phyloP scores from a whole-genome alignment of 1,140 invertebrate species.

The Drosophila willistoni region DNA sequence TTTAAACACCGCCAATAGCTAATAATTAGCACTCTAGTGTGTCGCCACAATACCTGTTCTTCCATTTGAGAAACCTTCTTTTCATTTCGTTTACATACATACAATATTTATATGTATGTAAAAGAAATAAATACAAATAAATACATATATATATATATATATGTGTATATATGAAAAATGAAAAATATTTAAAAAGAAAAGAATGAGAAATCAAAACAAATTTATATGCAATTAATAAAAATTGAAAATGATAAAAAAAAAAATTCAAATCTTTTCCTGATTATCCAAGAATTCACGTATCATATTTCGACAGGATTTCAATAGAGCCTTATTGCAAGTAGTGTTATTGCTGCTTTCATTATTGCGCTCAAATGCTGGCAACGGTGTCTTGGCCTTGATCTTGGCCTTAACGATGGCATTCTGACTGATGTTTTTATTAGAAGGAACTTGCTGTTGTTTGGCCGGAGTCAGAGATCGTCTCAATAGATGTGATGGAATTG shows the following conservation, averaged over 20 bases:
- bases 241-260: constrained; percentile 37
- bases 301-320: constrained; percentile 67
- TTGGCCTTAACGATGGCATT: constrained; percentile 15
- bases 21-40: constrained; percentile 80
- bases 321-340: constrained; percentile 47
- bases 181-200: constrained; percentile 33
- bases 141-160: neutral
- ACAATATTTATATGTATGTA: constrained; percentile 37
- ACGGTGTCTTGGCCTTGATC: constrained; percentile 44
- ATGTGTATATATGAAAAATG: neutral
- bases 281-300: constrained; percentile 68
- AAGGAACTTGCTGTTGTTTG: constrained; percentile 14
- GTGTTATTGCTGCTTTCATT: neutral
- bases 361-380: constrained; percentile 1
- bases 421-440: neutral
- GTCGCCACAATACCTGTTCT: constrained; percentile 80
- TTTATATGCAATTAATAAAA: constrained; percentile 81
- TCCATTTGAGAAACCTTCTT: constrained; percentile 74
- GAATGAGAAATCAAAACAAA: constrained; percentile 41
- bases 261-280: constrained; percentile 47
- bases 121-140: constrained; percentile 36
- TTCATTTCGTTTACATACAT: constrained; percentile 63
- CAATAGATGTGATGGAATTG: constrained; percentile 55
- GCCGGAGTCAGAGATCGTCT: constrained; percentile 40
- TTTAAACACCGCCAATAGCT: constrained; percentile 80